These are phyloP conservation scores for Neosalanx taihuensis DNA, from an alignment of 2,797 vertebrate species.

Conservation along the genomic window DNA sequence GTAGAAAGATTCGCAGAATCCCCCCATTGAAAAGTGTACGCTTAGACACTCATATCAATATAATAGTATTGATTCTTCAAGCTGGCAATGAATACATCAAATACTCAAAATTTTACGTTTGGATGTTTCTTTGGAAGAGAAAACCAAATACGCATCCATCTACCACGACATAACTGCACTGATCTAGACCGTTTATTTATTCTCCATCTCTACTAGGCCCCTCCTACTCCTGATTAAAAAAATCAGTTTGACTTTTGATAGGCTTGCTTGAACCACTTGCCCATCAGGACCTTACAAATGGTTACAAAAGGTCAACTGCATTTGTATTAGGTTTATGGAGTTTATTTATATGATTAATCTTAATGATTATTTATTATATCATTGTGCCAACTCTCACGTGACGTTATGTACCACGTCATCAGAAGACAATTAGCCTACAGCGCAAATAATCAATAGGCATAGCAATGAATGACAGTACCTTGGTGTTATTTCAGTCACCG, in stretches of 20 bases:
- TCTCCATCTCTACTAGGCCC: conserved; percentile 60
- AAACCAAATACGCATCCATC: neutral
- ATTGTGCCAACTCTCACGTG: conserved; percentile 6
- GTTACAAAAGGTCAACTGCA: neutral
- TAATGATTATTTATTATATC: neutral
- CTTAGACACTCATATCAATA: neutral
- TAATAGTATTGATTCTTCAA: neutral
- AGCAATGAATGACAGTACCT: neutral
- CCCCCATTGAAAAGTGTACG: neutral
- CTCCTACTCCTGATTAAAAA: conserved; percentile 61
- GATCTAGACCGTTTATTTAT: conserved; percentile 56
- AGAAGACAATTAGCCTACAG: neutral
- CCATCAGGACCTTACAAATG: neutral
- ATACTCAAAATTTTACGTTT: neutral
- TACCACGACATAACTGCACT: neutral
- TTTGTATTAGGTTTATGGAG: neutral
- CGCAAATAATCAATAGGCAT: neutral
- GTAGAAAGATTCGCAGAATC: neutral
- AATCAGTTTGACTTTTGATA: conserved; percentile 31
- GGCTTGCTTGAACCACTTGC: neutral
- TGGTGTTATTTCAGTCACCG: neutral
- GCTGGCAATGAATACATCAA: neutral
- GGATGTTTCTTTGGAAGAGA: neutral
- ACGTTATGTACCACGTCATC: conserved; percentile 49
- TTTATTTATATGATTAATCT: neutral